These are phyloP conservation scores for Hyppa rectilinea DNA, from an alignment of 2,888 invertebrate genomes.

Conservation along the genomic window DNA sequence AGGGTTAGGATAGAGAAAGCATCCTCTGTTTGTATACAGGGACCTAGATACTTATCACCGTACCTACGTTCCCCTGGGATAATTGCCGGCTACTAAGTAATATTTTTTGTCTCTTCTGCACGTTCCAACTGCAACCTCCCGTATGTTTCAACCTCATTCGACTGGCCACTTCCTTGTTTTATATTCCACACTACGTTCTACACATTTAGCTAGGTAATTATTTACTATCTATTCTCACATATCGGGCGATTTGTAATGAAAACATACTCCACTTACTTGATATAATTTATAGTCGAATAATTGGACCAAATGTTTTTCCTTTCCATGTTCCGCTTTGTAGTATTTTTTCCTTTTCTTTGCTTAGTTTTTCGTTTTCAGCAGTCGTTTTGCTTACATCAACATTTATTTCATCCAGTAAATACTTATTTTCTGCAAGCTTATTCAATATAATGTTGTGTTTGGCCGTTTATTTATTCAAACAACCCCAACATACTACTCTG, in stretches of 20 bases:
- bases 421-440: not conserved
- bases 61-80: too few species aligned
- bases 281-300: slow-evolving; percentile 31
- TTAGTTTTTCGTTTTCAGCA: slow-evolving; percentile 18
- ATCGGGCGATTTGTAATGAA: slow-evolving; percentile 43
- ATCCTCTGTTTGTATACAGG: too few species aligned
- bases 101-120: not conserved
- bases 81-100: not conserved
- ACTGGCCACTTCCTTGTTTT: slow-evolving; percentile 53
- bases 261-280: slow-evolving; percentile 26
- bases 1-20: too few species aligned
- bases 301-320: slow-evolving; percentile 28
- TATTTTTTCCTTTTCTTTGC: slow-evolving; percentile 13
- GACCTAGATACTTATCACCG: too few species aligned
- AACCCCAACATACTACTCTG: too few species aligned
- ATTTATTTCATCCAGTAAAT: slow-evolving; percentile 7
- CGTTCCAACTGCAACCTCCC: not conserved
- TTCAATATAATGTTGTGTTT: slow-evolving; percentile 9
- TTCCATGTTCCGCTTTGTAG: slow-evolving; percentile 17
- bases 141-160: slow-evolving; percentile 26
- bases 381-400: slow-evolving; percentile 19
- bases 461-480: not conserved
- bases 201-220: slow-evolving; percentile 48
- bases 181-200: slow-evolving; percentile 40
- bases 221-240: slow-evolving; percentile 54